Evolutionary conservation across 2,888 invertebrate genomes (phyloP).

Genomic region (Monopis laevigella): DNA sequence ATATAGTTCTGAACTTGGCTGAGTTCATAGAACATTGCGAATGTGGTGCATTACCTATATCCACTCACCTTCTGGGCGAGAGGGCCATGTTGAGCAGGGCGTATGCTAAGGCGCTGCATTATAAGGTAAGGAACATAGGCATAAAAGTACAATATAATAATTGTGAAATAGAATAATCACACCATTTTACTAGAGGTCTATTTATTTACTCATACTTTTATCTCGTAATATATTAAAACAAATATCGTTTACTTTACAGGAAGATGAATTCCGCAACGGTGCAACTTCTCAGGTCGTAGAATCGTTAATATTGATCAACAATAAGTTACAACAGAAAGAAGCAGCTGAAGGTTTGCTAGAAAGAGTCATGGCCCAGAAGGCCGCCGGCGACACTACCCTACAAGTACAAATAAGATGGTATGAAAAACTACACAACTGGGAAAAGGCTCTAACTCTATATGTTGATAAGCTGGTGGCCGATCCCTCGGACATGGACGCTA

Average conservation of each 20-base stretch:
- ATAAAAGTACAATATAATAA: no score
- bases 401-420: conserved; percentile 93
- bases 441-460: conserved; percentile 91
- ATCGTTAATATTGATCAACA: conserved; percentile 94
- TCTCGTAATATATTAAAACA: conserved; percentile 1
- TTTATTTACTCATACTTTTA: background rate
- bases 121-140: conserved; percentile 43
- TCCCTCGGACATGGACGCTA: conserved; percentile 78
- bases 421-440: conserved; percentile 99
- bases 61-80: conserved; percentile 87
- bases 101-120: conserved; percentile 72
- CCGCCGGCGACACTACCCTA: conserved; percentile 68
- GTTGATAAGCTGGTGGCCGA: conserved; percentile 75
- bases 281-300: conserved; percentile 90
- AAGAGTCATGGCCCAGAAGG: conserved; percentile 85
- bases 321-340: conserved; percentile 97
- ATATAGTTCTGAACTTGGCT: conserved; percentile 94
- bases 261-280: conserved; percentile 90
- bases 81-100: conserved; percentile 93
- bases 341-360: conserved; percentile 94
- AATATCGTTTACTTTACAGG: conserved; percentile 57
- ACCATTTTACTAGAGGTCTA: background rate
- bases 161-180: no score
- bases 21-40: conserved; percentile 99
- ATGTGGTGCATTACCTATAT: conserved; percentile 91